Evolutionary conservation across 2,113 vertebrate genomes (phyloP), one percentile per base, ranked within the genome.

Genomic region (Nyctibius bracteatus): DNA sequence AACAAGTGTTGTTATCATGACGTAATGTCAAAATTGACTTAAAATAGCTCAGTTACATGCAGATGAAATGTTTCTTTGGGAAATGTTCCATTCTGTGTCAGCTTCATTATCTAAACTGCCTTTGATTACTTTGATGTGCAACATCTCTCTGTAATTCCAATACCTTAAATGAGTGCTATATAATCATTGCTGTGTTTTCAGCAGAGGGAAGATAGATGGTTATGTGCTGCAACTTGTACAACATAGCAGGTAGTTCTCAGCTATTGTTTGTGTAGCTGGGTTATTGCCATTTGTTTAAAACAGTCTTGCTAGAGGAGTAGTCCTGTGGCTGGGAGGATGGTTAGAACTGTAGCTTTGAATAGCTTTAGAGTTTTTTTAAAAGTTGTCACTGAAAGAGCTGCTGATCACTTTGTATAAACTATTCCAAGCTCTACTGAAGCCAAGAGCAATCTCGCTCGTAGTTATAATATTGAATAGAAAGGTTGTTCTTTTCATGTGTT

Each of bases 1-100:
- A 97, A 85, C 92, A 95, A 85, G 55, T 93, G 91, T 70, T 87
- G 51, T 91, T 94, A 80, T 77, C 35, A 11, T 94, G 89, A 96
- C 85, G 51, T 30, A 75, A 88, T 41, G 47, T 62, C 68, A 95
- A 92, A 94, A 95, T 95, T 77, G 86, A 90, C 84, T 94, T 79
- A 90, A 94, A 97, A 92, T 93, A 81, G 13, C 43, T 49, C 82
- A 23, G 54, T 94, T 92, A 54, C 62, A 78, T 80, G 77, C 46
- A 92, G 81, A 95, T 77, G 31, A 84, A 95, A 88, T 46, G 66
- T 90, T 96, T 96, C 62, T 93, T 91, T 92, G 52, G 58, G 92
- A 89, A 78, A 72, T 8, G 27, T 91, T 88, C 68, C n/a, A 8
- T 88, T 90, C 67, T 81, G 30, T 87, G 27, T 94, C 89, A 95